phyloP scores from a whole-genome alignment of 1,140 invertebrate genomes.

The Tigriopus japonicus region DNA sequence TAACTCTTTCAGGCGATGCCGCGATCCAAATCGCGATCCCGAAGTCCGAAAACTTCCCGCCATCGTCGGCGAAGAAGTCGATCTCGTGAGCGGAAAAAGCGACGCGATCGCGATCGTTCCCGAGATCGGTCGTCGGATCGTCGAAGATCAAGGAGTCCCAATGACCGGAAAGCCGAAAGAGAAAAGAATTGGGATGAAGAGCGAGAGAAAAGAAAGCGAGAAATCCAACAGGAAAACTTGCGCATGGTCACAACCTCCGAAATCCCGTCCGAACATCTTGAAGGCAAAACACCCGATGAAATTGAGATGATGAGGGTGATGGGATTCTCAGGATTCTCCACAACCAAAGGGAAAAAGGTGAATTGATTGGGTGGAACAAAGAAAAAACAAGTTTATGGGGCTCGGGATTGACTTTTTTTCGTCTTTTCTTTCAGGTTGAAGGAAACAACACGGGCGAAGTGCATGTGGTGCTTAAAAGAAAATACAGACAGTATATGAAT shows the following conservation, averaged over 20 bases:
- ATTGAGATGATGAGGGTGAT: constrained; percentile 88
- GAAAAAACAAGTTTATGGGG: too few relatives aligned
- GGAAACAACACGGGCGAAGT: constrained; percentile 79
- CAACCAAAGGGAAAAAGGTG: constrained; percentile 57
- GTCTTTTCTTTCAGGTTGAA: constrained; percentile 20
- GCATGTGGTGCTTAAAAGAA: constrained; percentile 84
- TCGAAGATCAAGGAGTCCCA: not conserved
- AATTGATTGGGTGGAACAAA: too few relatives aligned
- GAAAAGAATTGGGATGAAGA: not conserved
- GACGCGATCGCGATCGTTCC: constrained; percentile 15
- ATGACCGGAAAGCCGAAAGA: not conserved
- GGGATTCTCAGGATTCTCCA: constrained; percentile 88
- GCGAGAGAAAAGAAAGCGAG: constrained; percentile 15
- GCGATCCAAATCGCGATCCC: constrained; percentile 8
- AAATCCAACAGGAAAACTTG: constrained; percentile 9
- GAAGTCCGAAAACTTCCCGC: constrained; percentile 15
- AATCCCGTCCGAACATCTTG: constrained; percentile 43
- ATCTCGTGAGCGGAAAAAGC: constrained; percentile 11
- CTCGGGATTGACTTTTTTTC: constrained; percentile 47
- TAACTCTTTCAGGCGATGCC: too few relatives aligned
- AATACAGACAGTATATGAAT: constrained; percentile 99
- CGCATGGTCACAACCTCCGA: constrained; percentile 13
- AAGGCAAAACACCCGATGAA: constrained; percentile 70
- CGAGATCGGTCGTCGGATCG: constrained; percentile 12
- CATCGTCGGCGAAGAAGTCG: constrained; percentile 16